A percentile compares a stretch with the other conserved stretches of the same genome.
phyloP scores from a whole-genome alignment of 1,140 invertebrate species.

The Pseudachorutes palmiensis region DNA sequence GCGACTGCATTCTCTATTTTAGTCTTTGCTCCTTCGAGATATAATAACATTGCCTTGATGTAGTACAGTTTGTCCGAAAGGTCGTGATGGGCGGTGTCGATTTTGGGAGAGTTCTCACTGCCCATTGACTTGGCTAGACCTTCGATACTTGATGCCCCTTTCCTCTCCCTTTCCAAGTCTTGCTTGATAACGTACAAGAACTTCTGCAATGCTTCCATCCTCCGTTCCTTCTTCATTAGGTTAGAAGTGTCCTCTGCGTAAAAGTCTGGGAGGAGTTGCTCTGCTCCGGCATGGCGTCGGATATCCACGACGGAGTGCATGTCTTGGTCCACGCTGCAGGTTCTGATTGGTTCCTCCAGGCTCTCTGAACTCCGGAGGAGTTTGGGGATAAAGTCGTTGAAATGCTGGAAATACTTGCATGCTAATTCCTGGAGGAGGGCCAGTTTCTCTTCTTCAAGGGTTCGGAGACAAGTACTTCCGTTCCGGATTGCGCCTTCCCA shows the following conservation, averaged over 20 bases:
- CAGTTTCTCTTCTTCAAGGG: constrained; percentile 80
- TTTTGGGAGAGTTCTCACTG: constrained; percentile 66
- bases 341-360: constrained; percentile 58
- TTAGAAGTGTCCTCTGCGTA: constrained; percentile 89
- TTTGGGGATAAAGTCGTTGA: constrained; percentile 49
- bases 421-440: constrained; percentile 69
- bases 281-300: constrained; percentile 55
- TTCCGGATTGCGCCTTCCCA: constrained; percentile 82
- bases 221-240: constrained; percentile 81
- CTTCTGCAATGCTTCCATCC: constrained; percentile 64
- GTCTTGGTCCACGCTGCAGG: constrained; percentile 64
- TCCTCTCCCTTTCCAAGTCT: constrained; percentile 73
- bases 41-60: constrained; percentile 61
- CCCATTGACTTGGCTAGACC: constrained; percentile 83
- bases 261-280: constrained; percentile 84
- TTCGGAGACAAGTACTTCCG: constrained; percentile 60
- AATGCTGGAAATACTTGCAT: constrained; percentile 65
- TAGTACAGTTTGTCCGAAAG: constrained; percentile 84
- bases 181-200: constrained; percentile 71
- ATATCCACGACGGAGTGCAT: constrained; percentile 55
- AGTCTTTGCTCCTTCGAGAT: constrained; percentile 78
- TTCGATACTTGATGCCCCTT: constrained; percentile 75
- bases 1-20: constrained; percentile 74
- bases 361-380: constrained; percentile 57
- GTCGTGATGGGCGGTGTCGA: constrained; percentile 85